These are phyloP conservation scores for Neomonachus schauinslandi DNA, from an alignment of 2,113 vertebrate species.

Conservation along the genomic window DNA sequence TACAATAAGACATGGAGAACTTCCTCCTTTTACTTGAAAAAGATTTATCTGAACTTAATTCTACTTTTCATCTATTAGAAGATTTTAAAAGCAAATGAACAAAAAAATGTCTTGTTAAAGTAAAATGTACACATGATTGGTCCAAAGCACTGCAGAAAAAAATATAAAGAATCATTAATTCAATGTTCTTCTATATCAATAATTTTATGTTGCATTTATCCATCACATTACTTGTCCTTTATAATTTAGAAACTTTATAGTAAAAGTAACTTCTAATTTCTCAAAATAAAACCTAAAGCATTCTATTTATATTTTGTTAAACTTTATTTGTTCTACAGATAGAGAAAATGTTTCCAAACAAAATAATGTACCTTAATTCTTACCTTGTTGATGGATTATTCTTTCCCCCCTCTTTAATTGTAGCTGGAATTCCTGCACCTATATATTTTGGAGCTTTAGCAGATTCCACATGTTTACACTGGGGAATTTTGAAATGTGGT, in stretches of 20 bases:
- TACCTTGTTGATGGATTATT: background rate
- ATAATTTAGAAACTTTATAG: background rate
- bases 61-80: background rate
- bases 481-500: conserved; percentile 92
- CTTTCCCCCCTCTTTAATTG: conserved; percentile 25
- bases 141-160: conserved; percentile 23
- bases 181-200: background rate
- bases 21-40: background rate
- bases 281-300: conserved; percentile 1
- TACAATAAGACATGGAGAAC: background rate
- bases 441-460: conserved; percentile 96
- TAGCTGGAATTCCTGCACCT: conserved; percentile 96
- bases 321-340: background rate
- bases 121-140: background rate
- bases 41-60: background rate
- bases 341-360: background rate
- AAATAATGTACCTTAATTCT: background rate
- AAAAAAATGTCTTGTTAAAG: background rate
- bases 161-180: background rate
- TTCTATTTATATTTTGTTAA: background rate
- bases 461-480: conserved; percentile 95
- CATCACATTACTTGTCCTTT: background rate
- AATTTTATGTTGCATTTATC: background rate
- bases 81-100: background rate
- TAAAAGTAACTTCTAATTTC: conserved; percentile 5